Evolutionary conservation across 2,888 invertebrate genomes (phyloP).

Genomic region (Drosophila anceps): DNA sequence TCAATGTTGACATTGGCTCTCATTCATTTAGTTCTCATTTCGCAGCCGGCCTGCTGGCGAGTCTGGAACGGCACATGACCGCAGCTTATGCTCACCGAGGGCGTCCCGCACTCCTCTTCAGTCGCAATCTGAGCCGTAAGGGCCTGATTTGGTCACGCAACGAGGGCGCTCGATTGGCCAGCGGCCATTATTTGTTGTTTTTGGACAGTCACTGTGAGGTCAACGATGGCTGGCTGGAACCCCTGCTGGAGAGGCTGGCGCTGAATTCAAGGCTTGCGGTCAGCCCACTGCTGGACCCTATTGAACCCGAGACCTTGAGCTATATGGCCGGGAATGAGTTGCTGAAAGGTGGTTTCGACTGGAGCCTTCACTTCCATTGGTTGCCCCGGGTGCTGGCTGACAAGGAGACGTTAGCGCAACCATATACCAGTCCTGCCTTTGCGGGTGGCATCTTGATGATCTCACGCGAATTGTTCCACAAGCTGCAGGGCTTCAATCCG

Average conservation of each 20-base stretch:
- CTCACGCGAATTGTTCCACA: slow-evolving; percentile 84
- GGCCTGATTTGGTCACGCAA: slow-evolving; percentile 85
- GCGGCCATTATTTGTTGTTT: slow-evolving; percentile 84
- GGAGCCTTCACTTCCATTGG: slow-evolving; percentile 86
- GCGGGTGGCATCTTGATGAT: slow-evolving; percentile 85
- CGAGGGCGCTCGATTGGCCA: slow-evolving; percentile 81
- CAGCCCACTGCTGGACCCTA: slow-evolving; percentile 86
- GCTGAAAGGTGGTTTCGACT: slow-evolving; percentile 86
- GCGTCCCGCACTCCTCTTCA: slow-evolving; percentile 27
- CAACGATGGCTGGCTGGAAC: slow-evolving; percentile 85
- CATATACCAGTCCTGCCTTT: slow-evolving; percentile 82
- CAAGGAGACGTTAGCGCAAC: slow-evolving; percentile 37
- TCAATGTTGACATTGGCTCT: no score
- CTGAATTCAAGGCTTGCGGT: slow-evolving; percentile 71
- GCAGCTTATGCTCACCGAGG: background rate
- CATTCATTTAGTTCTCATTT: background rate
- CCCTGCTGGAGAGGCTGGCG: slow-evolving; percentile 82
- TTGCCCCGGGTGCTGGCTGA: slow-evolving; percentile 68
- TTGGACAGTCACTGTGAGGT: slow-evolving; percentile 86
- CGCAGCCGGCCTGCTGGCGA: slow-evolving; percentile 49
- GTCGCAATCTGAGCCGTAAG: slow-evolving; percentile 74
- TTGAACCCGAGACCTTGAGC: slow-evolving; percentile 84
- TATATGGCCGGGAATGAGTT: slow-evolving; percentile 82
- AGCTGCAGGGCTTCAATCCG: slow-evolving; percentile 84
- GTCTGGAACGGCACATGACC: slow-evolving; percentile 34